Evolutionary conservation across 2,888 invertebrate species (phyloP), one percentile per base, ranked within the genome.

Genomic region (Cheilosia variabilis): DNA sequence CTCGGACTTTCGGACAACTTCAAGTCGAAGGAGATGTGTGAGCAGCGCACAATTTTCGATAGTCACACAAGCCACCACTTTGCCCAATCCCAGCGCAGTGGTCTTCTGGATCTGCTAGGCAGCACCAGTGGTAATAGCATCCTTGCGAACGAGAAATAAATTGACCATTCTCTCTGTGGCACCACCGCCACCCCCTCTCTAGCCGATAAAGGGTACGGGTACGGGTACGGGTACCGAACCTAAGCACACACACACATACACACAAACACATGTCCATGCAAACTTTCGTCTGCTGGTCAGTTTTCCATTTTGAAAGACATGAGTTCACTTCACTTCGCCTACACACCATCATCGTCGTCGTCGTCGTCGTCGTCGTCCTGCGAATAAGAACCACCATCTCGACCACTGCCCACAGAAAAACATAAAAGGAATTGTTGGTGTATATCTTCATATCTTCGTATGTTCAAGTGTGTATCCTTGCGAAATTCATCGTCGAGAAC

Each of bases 131-230:
- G 81, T 81, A 72, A 77, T 68, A 77, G 81, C 55, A 77, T 86
- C 86, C 87, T 84, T 84, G 87, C 87, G 88, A 87, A 87, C 87
- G 87, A 87, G 88, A 87, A 88, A 88, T 88, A 88, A 88, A 88
- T 88, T 87, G 87, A 87, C 84, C 88, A 88, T 84, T 80, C 87
- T 87, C 76, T 69, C 47, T 50, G 10, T 47, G n/a, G 15, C 19
- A 41, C 47, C 15, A 24, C 47, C 57, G 27, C 68, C 55, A 47
- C 17, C 37, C 52, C 10, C 47, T 22, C 9, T 9, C 7, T 60
- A 47, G 45, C 22, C 63, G 50, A 13, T 69, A 86, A 80, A 66
- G 31, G 31, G 31, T 31, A 31, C 27, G 80, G 75, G 55, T 79
- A 72, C 79, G 31, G 31, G 31, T 31, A 31, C 27, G 80, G 75